Conservation (phyloP, 2,113 vertebrate genomes). For the Notarius quadriscutis region DNA sequence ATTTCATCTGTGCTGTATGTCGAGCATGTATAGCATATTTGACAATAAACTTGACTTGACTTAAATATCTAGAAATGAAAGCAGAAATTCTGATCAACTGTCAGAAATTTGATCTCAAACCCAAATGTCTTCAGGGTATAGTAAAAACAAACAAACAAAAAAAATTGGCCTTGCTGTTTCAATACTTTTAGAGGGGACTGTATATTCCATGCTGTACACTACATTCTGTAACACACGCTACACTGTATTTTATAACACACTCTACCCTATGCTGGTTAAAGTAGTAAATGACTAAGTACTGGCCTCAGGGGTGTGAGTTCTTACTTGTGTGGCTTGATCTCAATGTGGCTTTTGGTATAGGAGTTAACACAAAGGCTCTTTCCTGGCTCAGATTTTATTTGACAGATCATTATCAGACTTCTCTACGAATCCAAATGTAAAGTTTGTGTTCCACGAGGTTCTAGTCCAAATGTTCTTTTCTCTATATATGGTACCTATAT, state of each 20-base stretch:
- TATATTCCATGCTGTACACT: no score
- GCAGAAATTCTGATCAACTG: no score
- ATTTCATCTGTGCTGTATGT: no score
- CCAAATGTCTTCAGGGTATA: no score
- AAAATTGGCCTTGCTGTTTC: no score
- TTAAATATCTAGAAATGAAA: no score
- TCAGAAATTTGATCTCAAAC: no score
- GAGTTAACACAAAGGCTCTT: not conserved
- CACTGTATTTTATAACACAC: not conserved
- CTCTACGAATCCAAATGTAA: not conserved
- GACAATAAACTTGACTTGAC: no score
- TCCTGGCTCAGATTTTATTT: not conserved
- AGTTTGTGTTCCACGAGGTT: not conserved
- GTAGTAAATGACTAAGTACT: not conserved
- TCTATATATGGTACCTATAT: not conserved
- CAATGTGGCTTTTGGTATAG: not conserved
- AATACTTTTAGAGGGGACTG: no score
- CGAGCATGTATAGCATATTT: no score
- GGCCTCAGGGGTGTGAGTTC: not conserved
- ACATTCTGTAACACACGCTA: not conserved
- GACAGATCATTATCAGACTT: not conserved
- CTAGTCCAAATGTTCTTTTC: not conserved
- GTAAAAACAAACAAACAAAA: no score
- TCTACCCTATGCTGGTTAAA: not conserved
- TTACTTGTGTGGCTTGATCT: not conserved